phyloP scores from a whole-genome alignment of 2,888 invertebrate genomes.

The Nomada flava region DNA sequence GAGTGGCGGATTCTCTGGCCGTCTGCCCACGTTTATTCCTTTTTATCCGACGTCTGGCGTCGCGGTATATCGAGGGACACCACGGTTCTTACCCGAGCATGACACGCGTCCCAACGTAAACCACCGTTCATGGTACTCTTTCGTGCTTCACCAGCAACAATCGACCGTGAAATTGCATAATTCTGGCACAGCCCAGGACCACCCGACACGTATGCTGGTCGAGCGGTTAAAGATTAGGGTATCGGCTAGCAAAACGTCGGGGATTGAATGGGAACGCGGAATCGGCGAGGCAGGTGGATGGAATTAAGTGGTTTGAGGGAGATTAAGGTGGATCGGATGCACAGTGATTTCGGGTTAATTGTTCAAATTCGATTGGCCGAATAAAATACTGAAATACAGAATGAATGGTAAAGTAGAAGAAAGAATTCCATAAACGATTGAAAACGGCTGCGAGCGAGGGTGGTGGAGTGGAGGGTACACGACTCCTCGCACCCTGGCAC shows the following conservation, averaged over 20 bases:
- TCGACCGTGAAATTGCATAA: conserved; percentile 30
- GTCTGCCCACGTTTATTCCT: conserved; percentile 70
- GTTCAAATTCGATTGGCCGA: background rate
- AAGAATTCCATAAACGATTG: no score
- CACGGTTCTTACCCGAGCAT: conserved; percentile 24
- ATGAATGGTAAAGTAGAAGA: no score
- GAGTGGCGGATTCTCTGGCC: conserved; percentile 72
- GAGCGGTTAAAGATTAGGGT: background rate
- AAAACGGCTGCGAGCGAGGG: no score
- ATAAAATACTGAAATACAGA: background rate
- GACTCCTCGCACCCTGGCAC: conserved; percentile 4
- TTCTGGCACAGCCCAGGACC: background rate
- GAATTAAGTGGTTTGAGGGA: conserved; percentile 6
- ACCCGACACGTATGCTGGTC: background rate
- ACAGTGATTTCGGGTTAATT: background rate
- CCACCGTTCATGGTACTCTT: background rate
- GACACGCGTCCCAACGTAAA: conserved; percentile 10
- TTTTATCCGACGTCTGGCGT: conserved; percentile 47
- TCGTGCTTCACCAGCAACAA: background rate
- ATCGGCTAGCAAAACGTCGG: background rate
- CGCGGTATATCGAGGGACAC: conserved; percentile 15
- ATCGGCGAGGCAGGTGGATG: conserved; percentile 20
- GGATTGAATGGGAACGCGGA: background rate
- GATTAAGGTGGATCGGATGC: conserved; percentile 1
- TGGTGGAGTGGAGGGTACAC: no score